These are phyloP conservation scores for Tipula confusa DNA, from an alignment of 2,888 invertebrate species.

Conservation along the genomic window DNA sequence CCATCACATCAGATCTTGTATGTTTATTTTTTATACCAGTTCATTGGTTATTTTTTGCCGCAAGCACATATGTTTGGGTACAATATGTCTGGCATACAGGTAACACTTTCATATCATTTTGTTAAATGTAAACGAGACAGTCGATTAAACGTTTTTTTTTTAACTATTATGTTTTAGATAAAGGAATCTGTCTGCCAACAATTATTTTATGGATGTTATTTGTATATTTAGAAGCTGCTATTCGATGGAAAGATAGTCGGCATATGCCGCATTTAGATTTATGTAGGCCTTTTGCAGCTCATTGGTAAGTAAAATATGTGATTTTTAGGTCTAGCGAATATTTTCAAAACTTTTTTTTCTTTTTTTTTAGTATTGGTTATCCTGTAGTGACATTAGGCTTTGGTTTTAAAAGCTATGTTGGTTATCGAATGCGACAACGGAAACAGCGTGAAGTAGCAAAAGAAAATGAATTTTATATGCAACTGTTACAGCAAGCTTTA, in stretches of 20 bases:
- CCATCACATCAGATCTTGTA: slow-evolving; percentile 95
- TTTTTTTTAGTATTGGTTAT: slow-evolving; percentile 70
- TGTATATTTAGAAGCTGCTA: slow-evolving; percentile 90
- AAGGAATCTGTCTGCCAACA: slow-evolving; percentile 91
- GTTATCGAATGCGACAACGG: slow-evolving; percentile 83
- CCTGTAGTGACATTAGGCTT: slow-evolving; percentile 94
- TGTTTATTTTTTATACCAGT: slow-evolving; percentile 99
- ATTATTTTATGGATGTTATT: slow-evolving; percentile 89
- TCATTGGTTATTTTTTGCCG: slow-evolving; percentile 95
- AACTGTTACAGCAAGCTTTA: slow-evolving; percentile 85
- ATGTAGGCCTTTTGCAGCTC: slow-evolving; percentile 93
- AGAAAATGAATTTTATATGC: slow-evolving; percentile 93
- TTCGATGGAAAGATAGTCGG: slow-evolving; percentile 76
- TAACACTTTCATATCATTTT: slow-evolving; percentile 44
- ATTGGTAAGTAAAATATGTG: slow-evolving; percentile 60
- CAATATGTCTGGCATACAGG: slow-evolving; percentile 98
- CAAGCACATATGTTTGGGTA: slow-evolving; percentile 98
- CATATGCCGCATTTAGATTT: slow-evolving; percentile 84
- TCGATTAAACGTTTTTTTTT: slow-evolving; percentile 33
- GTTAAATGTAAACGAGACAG: neutral
- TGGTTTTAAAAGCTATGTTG: slow-evolving; percentile 89
- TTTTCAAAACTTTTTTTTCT: neutral
- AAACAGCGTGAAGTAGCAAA: slow-evolving; percentile 90
- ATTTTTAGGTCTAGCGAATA: slow-evolving; percentile 36
- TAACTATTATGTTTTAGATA: slow-evolving; percentile 62